These are phyloP conservation scores for Agapornis canus DNA, from an alignment of 2,797 vertebrate species.

Conservation along the genomic window DNA sequence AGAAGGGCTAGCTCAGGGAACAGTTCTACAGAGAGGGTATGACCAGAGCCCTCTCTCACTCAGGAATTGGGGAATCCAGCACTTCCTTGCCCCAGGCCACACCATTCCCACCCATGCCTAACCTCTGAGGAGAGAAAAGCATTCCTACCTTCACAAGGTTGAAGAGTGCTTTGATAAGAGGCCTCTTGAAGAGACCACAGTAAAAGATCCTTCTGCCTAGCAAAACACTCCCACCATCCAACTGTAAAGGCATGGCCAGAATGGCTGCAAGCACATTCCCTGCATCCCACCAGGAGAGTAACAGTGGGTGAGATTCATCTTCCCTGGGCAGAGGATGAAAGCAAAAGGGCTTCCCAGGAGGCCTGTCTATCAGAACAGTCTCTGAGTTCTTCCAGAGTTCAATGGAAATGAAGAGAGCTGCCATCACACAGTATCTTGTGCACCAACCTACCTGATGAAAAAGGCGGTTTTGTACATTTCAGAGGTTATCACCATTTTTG, in stretches of 20 bases:
- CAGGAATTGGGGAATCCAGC: not conserved
- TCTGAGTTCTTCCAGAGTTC: constrained; percentile 19
- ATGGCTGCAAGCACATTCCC: not conserved
- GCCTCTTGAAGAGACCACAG: not conserved
- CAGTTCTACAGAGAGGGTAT: not conserved
- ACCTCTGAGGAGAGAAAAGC: not conserved
- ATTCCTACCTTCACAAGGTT: not conserved
- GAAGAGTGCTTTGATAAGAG: not conserved
- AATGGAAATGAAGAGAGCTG: constrained; percentile 9
- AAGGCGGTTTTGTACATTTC: not conserved
- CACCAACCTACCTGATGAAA: not conserved
- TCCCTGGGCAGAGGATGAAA: constrained; percentile 15
- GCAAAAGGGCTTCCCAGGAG: not conserved
- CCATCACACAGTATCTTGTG: not conserved
- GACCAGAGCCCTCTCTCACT: not conserved
- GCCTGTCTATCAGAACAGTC: not conserved
- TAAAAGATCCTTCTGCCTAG: not conserved
- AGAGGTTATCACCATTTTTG: not conserved
- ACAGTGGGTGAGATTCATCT: not conserved
- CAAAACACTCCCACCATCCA: not conserved
- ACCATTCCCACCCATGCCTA: not conserved
- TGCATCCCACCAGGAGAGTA: not conserved
- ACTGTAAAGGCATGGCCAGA: not conserved
- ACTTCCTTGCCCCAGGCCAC: not conserved
- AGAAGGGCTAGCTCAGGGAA: not conserved